A percentile compares a stretch with the other conserved stretches of the same genome.
Evolutionary conservation across 2,797 vertebrate genomes (phyloP).

Genomic region (Uromys caudimaculatus): DNA sequence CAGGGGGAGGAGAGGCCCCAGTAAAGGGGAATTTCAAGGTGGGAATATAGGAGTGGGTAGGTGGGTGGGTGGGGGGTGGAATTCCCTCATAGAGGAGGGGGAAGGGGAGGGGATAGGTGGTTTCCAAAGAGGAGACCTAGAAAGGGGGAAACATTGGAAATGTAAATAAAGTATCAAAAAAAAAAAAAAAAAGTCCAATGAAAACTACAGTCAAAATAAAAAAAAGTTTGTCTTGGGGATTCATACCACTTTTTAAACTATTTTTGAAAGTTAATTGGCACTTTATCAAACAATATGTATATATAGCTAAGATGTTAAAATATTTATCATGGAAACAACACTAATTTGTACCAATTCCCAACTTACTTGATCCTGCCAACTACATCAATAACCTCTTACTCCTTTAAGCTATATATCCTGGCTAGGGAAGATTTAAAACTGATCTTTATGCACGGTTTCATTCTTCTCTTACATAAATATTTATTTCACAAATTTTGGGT

Average conservation of each 20-base stretch:
- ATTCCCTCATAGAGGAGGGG: too few relatives aligned
- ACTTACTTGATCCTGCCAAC: background rate
- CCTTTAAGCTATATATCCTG: background rate
- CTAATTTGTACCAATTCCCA: background rate
- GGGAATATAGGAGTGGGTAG: too few relatives aligned
- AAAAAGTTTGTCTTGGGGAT: background rate
- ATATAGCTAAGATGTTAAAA: background rate
- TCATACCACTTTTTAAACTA: background rate
- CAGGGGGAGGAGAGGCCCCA: too few relatives aligned
- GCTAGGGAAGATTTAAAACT: background rate
- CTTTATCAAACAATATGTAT: constrained; percentile 26
- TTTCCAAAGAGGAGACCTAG: too few relatives aligned
- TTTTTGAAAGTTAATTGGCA: constrained; percentile 3
- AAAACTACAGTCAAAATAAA: too few relatives aligned
- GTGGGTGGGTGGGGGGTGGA: too few relatives aligned
- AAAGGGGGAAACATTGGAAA: too few relatives aligned
- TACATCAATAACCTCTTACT: background rate
- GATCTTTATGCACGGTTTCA: background rate
- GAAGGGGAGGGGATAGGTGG: too few relatives aligned
- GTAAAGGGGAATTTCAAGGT: too few relatives aligned
- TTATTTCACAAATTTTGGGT: background rate
- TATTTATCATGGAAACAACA: background rate
- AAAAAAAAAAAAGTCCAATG: too few relatives aligned
- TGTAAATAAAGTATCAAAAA: too few relatives aligned
- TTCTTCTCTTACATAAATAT: background rate